Evolutionary conservation across 92 coral and sea anemone genomes (phyloP).

Genomic region (Heliopora coerulea): DNA sequence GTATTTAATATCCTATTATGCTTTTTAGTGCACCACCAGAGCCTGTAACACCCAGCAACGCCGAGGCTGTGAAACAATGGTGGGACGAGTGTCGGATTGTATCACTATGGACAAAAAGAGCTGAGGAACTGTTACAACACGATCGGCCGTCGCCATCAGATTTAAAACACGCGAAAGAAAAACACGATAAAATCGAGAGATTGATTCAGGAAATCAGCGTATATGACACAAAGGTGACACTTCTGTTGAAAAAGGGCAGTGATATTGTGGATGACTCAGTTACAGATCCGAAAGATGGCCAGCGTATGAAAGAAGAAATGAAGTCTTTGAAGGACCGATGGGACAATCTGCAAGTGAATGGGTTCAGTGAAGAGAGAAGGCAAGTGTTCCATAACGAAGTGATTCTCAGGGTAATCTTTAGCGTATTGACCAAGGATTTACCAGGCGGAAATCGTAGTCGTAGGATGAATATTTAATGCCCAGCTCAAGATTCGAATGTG

Average conservation of each 20-base stretch:
- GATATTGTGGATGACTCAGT: constrained; percentile 13
- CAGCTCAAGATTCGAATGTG: too few relatives aligned
- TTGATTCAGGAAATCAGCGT: constrained; percentile 16
- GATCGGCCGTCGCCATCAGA: not conserved
- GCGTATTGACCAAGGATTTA: too few relatives aligned
- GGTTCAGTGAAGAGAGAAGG: constrained; percentile 27
- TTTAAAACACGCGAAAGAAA: not conserved
- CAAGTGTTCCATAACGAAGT: too few relatives aligned
- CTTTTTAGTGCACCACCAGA: constrained; percentile 14
- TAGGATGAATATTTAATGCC: too few relatives aligned
- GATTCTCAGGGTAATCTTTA: too few relatives aligned
- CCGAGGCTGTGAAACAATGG: constrained; percentile 11
- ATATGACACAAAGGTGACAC: constrained; percentile 23
- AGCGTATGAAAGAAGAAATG: constrained; percentile 10
- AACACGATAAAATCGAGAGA: constrained; percentile 21
- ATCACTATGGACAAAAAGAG: not conserved
- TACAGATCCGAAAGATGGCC: constrained; percentile 14
- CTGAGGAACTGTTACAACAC: not conserved
- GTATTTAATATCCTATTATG: too few relatives aligned
- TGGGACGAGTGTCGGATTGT: constrained; percentile 17
- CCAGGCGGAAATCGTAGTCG: too few relatives aligned
- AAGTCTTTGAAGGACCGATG: constrained; percentile 10
- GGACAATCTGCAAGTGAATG: constrained; percentile 21
- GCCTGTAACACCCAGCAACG: not conserved
- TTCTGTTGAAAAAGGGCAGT: constrained; percentile 12